These are phyloP conservation scores for Malthinus flaveolus DNA, from an alignment of 2,888 invertebrate genomes.

Conservation along the genomic window DNA sequence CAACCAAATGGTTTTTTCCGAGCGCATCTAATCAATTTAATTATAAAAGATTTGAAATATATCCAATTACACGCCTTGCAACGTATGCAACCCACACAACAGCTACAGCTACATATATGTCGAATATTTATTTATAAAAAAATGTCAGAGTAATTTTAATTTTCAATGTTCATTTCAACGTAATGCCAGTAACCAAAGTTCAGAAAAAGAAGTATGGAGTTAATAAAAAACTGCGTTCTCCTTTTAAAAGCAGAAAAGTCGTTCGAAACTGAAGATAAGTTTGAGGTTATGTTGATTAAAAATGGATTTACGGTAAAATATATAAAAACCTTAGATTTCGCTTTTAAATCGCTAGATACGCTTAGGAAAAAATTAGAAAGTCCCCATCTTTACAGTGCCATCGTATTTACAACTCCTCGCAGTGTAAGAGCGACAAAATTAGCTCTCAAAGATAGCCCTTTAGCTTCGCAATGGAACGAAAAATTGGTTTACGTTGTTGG, in stretches of 20 bases:
- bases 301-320: slow-evolving; percentile 55
- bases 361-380: slow-evolving; percentile 53
- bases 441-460: slow-evolving; percentile 45
- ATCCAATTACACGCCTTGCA: too few species aligned
- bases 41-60: too few species aligned
- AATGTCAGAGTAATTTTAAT: too few species aligned
- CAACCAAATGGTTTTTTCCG: too few species aligned
- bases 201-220: slow-evolving; percentile 29
- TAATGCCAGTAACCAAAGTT: not conserved
- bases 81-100: too few species aligned
- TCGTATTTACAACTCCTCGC: slow-evolving; percentile 62
- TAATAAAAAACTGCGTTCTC: slow-evolving; percentile 43
- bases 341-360: slow-evolving; percentile 55
- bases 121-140: too few species aligned
- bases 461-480: slow-evolving; percentile 48
- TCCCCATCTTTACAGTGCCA: slow-evolving; percentile 55
- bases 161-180: not conserved
- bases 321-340: slow-evolving; percentile 59
- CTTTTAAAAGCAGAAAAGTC: slow-evolving; percentile 48
- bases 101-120: too few species aligned
- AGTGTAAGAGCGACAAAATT: slow-evolving; percentile 57
- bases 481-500: slow-evolving; percentile 60
- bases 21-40: too few species aligned
- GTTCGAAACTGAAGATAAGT: slow-evolving; percentile 52
- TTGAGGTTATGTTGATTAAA: slow-evolving; percentile 52